phyloP scores from a whole-genome alignment of 2,797 vertebrate genomes.

The Lates japonicus region DNA sequence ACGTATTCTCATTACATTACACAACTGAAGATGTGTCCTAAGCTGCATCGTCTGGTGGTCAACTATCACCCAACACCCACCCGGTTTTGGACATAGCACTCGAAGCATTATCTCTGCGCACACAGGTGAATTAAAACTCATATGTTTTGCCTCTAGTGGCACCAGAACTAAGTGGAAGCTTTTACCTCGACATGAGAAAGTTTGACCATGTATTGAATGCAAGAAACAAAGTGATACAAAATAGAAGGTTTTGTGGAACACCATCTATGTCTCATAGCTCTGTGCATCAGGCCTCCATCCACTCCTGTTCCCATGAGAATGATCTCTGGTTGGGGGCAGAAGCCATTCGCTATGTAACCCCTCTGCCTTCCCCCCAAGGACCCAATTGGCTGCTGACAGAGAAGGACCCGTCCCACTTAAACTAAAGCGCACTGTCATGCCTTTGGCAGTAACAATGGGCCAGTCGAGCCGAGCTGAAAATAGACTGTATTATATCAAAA shows the following conservation, averaged over 20 bases:
- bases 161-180: background rate
- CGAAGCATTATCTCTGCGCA: no score
- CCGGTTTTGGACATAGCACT: no score
- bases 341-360: constrained; percentile 68
- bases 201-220: background rate
- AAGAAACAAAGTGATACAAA: background rate
- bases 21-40: no score
- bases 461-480: constrained; percentile 39
- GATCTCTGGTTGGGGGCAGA: constrained; percentile 71
- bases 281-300: constrained; percentile 37
- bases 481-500: constrained; percentile 47
- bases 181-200: background rate
- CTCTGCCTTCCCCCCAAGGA: constrained; percentile 56
- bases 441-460: constrained; percentile 54
- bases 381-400: constrained; percentile 49
- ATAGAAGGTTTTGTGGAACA: background rate
- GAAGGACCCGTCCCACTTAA: constrained; percentile 10
- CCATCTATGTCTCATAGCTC: constrained; percentile 26
- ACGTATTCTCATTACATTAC: no score
- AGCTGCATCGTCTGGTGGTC: no score
- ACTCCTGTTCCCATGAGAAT: constrained; percentile 82
- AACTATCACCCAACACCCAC: no score
- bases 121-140: background rate
- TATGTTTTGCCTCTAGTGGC: constrained; percentile 18
- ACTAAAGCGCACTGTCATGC: constrained; percentile 36